Evolutionary conservation across 2,797 vertebrate species (phyloP).

Genomic region (Ambastaia sidthimunki): DNA sequence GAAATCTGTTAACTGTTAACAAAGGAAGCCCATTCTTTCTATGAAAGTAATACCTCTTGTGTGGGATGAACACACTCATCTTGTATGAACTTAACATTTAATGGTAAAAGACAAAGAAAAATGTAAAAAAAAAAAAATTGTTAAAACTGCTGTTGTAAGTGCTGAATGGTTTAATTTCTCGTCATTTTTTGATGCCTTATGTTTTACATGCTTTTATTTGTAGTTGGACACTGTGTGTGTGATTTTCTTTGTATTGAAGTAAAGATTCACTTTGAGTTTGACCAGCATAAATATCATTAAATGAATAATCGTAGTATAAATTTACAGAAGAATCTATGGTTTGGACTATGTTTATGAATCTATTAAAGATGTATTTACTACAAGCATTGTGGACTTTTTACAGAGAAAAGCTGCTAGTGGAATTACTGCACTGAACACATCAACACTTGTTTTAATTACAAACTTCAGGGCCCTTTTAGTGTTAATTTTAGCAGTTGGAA

Average conservation of each 20-base stretch:
- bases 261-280: conserved; percentile 68
- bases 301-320: conserved; percentile 71
- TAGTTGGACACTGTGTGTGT: conserved; percentile 59
- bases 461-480: neutral
- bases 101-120: conserved; percentile 51
- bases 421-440: neutral
- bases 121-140: conserved; percentile 54
- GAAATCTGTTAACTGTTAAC: conserved; percentile 71
- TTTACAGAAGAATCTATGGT: conserved; percentile 65
- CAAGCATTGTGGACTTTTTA: conserved; percentile 36
- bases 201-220: conserved; percentile 65
- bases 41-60: conserved; percentile 90
- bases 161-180: conserved; percentile 64
- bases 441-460: neutral
- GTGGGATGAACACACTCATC: conserved; percentile 79
- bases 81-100: conserved; percentile 62
- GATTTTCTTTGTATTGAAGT: conserved; percentile 56
- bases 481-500: neutral
- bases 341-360: conserved; percentile 71
- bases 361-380: conserved; percentile 66
- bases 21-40: conserved; percentile 91
- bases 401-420: neutral
- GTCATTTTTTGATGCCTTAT: conserved; percentile 66
- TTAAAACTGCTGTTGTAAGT: conserved; percentile 63
- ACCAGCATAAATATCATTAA: conserved; percentile 68